Percentiles rank a stretch among this genome's conserved stretches.
Conservation (phyloP, 64 coral and sea anemone species). For the Platygyra sinensis region DNA sequence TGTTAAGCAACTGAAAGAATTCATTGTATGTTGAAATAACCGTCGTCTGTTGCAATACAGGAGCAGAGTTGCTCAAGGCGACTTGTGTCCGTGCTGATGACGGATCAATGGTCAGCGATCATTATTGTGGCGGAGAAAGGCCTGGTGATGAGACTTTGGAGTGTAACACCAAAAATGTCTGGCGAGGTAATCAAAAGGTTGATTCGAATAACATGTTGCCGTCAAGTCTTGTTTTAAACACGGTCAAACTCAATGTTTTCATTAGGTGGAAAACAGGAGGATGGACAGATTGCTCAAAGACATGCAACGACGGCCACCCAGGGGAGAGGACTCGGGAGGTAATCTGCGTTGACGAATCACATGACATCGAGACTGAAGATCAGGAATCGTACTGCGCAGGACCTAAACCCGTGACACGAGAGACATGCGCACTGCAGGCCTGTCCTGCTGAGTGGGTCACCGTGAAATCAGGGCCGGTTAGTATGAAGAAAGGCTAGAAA, state of each 20-base stretch:
- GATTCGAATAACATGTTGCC: neutral
- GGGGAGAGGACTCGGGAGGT: constrained; percentile 51
- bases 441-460: constrained; percentile 61
- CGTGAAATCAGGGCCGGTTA: constrained; percentile 36
- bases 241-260: neutral
- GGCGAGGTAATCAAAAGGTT: neutral
- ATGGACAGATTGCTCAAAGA: constrained; percentile 53
- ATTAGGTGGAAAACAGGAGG: constrained; percentile 42
- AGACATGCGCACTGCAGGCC: constrained; percentile 24
- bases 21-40: neutral
- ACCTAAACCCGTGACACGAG: constrained; percentile 31
- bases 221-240: neutral
- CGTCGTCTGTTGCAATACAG: neutral
- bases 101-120: constrained; percentile 34
- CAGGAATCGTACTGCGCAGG: constrained; percentile 28
- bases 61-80: neutral
- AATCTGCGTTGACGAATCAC: constrained; percentile 35
- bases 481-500: neutral
- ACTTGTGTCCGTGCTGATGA: constrained; percentile 28
- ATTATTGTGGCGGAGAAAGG: constrained; percentile 19
- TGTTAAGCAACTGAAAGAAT: too few species aligned
- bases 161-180: constrained; percentile 27
- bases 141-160: constrained; percentile 15
- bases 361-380: constrained; percentile 35
- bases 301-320: constrained; percentile 57